phyloP scores from a whole-genome alignment of 2,113 vertebrate species.

The Neogobius melanostomus region DNA sequence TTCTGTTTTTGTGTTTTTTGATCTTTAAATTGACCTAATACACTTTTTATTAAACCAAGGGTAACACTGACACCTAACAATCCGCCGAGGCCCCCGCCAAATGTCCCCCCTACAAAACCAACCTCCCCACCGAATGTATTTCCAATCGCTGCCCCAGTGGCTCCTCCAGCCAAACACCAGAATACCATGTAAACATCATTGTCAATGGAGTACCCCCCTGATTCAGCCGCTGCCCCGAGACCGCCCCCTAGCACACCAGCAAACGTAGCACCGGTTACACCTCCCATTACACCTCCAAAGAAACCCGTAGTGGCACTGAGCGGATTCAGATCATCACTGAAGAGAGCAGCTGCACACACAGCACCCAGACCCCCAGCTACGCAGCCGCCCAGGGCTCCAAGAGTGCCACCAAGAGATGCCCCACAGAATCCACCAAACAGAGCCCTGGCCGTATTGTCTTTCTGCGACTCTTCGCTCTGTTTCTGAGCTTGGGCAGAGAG shows the following conservation, averaged over 20 bases:
- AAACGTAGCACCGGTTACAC: background rate
- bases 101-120: background rate
- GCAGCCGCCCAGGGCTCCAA: conserved; percentile 1
- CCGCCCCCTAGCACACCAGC: background rate
- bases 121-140: background rate
- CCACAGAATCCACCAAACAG: background rate
- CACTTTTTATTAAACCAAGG: fast-evolving
- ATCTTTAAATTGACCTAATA: fast-evolving
- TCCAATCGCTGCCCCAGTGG: conserved; percentile 1
- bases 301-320: background rate
- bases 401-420: background rate
- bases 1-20: background rate
- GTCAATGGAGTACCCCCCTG: fast-evolving
- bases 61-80: background rate
- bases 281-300: background rate
- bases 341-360: fast-evolving
- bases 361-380: background rate
- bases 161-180: background rate
- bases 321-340: background rate
- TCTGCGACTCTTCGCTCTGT: fast-evolving
- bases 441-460: fast-evolving
- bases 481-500: background rate
- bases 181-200: fast-evolving
- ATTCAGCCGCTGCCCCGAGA: fast-evolving
- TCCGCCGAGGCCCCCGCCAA: background rate